A percentile compares a stretch with the other conserved stretches of the same genome.
phyloP scores from a whole-genome alignment of 2,888 invertebrate species.

The Cyrtodaria siliqua region DNA sequence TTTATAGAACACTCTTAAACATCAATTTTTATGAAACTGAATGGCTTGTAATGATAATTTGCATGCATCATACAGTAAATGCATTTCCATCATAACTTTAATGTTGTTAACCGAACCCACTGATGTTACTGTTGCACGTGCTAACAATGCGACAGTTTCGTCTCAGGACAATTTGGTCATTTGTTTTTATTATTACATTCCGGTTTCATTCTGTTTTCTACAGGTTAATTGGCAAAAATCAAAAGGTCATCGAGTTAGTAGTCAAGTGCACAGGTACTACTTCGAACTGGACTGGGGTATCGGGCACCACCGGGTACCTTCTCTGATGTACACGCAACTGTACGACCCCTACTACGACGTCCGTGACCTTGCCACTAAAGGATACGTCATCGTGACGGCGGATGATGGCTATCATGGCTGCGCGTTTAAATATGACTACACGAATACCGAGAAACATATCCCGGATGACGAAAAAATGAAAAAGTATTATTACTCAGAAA shows the following conservation, averaged over 20 bases:
- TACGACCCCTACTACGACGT: constrained; percentile 73
- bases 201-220: too few relatives aligned
- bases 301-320: constrained; percentile 68
- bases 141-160: too few relatives aligned
- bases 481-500: constrained; percentile 7
- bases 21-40: too few relatives aligned
- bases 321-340: constrained; percentile 76
- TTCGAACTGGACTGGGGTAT: constrained; percentile 78
- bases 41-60: too few relatives aligned
- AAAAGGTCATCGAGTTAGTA: constrained; percentile 49
- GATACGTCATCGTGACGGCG: constrained; percentile 74
- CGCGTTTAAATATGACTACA: constrained; percentile 71
- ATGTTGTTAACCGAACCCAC: too few relatives aligned
- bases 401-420: constrained; percentile 66
- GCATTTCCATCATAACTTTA: too few relatives aligned
- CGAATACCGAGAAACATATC: not conserved
- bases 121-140: too few relatives aligned
- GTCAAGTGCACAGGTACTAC: constrained; percentile 75
- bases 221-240: constrained; percentile 70
- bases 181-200: too few relatives aligned
- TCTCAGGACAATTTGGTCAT: too few relatives aligned
- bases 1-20: too few relatives aligned
- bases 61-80: too few relatives aligned
- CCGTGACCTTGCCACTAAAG: constrained; percentile 64
- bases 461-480: not conserved